Base-by-base conservation (phyloP, 2,888 invertebrate species). In the Aporophyla lueneburgensis region DNA sequence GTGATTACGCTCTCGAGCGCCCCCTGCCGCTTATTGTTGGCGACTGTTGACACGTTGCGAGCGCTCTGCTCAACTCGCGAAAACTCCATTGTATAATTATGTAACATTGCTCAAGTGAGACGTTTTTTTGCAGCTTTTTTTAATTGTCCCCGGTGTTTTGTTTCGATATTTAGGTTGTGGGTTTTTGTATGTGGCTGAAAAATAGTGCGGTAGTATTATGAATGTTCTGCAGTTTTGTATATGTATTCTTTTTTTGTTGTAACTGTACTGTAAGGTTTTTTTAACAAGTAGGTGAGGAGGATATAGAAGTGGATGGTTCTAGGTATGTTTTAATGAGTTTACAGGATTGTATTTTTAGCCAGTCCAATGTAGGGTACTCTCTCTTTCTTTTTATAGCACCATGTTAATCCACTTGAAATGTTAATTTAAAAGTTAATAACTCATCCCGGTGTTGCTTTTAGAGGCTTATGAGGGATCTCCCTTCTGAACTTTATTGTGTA, bases 11-110 rank as follows among this genome's bases (percentile, higher is more conserved):
- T 80, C 89, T 87, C 85, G 67, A 83, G 84, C 86, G 76, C 87
- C 61, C 77, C 74, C 76, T 71, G 27, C 71, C 80, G 79, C 72
- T 84, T 86, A 89, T 89, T 89, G 89, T 89, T 85, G 70, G 68
- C 24, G 76, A 81, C 87, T 88, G 89, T 89, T 88, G 88, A 88
- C 88, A 87, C 83, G 84, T 70, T 80, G 76, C 79, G 74, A 69
- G 84, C 80, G 81, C 78, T 78, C 78, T 69, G 76, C 71, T 61
- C 66, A 71, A 70, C 78, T 84, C 78, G 78, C 75, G 66, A 85
- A 85, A 83, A 86, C 86, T 82, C 81, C 68, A 87, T 87, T 82
- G 84, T 89, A 78, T 88, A 89, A 89, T 88, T 87, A 88, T 86
- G 78, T 88, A 85, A 83, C 87, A 77, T 84, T 84, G 80, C 88